Conservation (phyloP, 2,888 invertebrate species). For the Cephonodes hylas region DNA sequence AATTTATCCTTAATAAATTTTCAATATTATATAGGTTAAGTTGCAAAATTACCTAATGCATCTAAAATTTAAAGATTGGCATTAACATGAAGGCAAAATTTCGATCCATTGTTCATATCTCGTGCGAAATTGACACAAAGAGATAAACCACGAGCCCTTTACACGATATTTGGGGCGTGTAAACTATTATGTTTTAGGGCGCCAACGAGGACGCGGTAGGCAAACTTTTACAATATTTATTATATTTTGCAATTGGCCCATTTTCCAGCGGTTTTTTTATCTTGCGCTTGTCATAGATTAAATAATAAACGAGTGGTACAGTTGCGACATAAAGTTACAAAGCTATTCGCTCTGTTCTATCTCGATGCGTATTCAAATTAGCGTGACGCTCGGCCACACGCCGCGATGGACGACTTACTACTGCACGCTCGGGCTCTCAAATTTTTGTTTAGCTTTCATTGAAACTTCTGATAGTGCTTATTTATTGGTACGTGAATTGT, state of each 20-base stretch:
- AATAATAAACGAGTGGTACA: conserved; percentile 44
- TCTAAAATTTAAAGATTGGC: conserved; percentile 8
- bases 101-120: conserved; percentile 32
- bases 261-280: conserved; percentile 50
- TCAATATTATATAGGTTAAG: no score
- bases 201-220: conserved; percentile 47
- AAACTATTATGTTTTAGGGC: conserved; percentile 71
- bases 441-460: background rate
- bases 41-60: no score
- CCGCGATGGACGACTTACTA: conserved; percentile 8
- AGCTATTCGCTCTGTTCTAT: conserved; percentile 38
- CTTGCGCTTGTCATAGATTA: conserved; percentile 53
- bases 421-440: background rate
- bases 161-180: conserved; percentile 59
- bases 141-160: conserved; percentile 67
- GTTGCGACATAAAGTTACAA: conserved; percentile 47
- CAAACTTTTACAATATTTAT: conserved; percentile 71
- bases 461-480: background rate
- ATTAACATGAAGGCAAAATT: conserved; percentile 24
- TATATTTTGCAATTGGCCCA: conserved; percentile 76
- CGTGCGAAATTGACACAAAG: conserved; percentile 57
- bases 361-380: conserved; percentile 42
- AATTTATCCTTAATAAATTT: no score
- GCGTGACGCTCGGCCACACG: conserved; percentile 32
- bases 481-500: no score